These are phyloP conservation scores for Sebastiscus albofasciatus DNA, from an alignment of 2,797 vertebrate genomes.

Conservation along the genomic window DNA sequence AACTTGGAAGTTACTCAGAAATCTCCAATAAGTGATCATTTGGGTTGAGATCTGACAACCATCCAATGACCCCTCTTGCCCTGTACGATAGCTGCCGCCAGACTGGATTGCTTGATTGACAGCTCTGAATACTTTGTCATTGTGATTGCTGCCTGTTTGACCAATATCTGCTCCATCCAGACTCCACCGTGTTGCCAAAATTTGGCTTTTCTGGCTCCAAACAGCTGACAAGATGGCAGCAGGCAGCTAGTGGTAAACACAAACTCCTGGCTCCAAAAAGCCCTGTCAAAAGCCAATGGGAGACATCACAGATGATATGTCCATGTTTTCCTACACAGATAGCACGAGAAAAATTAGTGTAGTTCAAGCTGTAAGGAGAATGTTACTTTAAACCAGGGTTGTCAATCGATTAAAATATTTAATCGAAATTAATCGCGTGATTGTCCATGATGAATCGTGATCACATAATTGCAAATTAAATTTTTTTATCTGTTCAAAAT, in stretches of 20 bases:
- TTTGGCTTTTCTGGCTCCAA: not conserved
- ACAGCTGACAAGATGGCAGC: constrained; percentile 1
- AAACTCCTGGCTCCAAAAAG: constrained; percentile 4
- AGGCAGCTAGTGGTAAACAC: constrained; percentile 12
- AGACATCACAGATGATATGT: constrained; percentile 1
- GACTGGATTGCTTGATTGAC: not conserved
- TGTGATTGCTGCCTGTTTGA: not conserved
- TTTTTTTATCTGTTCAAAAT: too few species aligned
- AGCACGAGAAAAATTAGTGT: not conserved
- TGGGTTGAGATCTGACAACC: not conserved
- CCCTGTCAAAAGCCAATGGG: constrained; percentile 7
- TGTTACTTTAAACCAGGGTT: not conserved
- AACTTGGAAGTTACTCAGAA: not conserved
- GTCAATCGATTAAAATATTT: too few species aligned
- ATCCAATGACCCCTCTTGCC: not conserved
- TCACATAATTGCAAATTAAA: rapidly evolving
- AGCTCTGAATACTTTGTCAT: not conserved
- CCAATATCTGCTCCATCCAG: not conserved
- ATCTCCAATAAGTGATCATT: not conserved
- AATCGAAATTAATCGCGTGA: rapidly evolving
- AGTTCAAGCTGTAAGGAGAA: not conserved
- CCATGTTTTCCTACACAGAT: not conserved
- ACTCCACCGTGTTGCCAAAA: not conserved
- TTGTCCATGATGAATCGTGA: too few species aligned
- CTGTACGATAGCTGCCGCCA: not conserved